Evolutionary conservation across 1,140 invertebrate species (phyloP), one percentile per base, ranked within the genome.

Genomic region (Leguminivora glycinivorella): DNA sequence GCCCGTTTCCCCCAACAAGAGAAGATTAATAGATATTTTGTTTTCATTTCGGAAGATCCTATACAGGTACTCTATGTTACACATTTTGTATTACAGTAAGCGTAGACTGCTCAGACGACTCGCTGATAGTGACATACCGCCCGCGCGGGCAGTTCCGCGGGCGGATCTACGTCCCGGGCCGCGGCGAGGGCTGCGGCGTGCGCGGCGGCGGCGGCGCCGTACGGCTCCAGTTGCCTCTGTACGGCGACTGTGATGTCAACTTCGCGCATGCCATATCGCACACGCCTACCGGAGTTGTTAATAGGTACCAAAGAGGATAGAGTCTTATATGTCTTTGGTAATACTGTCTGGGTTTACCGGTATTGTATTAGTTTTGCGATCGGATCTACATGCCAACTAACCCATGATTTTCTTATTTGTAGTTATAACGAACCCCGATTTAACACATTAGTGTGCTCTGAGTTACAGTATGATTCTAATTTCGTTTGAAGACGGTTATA

Each of bases 131-230:
- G 47, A 91, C 88, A 4, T 95, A 94, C 72, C 82, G 82, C 0
- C 94, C 94, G 0, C 92, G 93, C 67, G 91, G 92, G 5, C 80
- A 88, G 74, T 95, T 95, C 77, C 83, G 83, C 0, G 94, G 94
- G 0, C 92, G 93, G 25, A 80, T 95, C 75, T 95, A 95, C 75
- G 94, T 93, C 70, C 93, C 93, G 70, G 93, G 94, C 58, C 92
- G 93, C 73, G 93, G 93, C 0, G 93, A 94, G 70, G 87, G 85
- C 1, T 95, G 94, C 80, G 87, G 89, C 56, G 90, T 87, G 4
- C 74, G 83, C 0, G 90, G 89, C 0, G 78, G 12, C 75, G 86
- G 72, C 0, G 74, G 68, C 0, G 69, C 79, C 2, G 90, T 91
- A 0, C 78, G 74, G 4, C 82, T 92, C 17, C 70, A 81, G 5